These are phyloP conservation scores for Buphagus erythrorhynchus DNA, from an alignment of 2,797 vertebrate genomes.

Conservation along the genomic window DNA sequence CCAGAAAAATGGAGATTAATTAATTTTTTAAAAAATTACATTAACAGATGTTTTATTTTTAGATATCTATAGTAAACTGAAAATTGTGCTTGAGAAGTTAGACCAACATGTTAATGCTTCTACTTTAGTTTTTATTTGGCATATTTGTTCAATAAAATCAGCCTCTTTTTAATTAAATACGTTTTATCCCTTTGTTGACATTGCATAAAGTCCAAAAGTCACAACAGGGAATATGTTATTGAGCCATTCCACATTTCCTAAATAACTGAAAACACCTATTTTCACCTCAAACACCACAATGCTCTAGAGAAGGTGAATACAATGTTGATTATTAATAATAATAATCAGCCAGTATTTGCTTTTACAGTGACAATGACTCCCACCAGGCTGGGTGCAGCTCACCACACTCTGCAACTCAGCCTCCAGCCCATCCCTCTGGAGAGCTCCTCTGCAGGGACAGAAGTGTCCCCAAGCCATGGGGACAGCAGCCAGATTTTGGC, in stretches of 20 bases:
- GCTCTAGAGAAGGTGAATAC: background rate
- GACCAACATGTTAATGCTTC: background rate
- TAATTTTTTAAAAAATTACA: background rate
- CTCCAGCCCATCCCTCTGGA: background rate
- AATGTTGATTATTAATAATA: background rate
- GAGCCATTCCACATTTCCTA: background rate
- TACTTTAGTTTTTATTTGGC: slow-evolving; percentile 18
- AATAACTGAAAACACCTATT: background rate
- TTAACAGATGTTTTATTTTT: background rate
- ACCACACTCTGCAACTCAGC: background rate
- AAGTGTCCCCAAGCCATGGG: background rate
- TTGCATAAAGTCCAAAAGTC: slow-evolving; percentile 21
- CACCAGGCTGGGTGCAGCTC: background rate
- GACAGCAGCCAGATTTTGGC: background rate
- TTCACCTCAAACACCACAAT: slow-evolving; percentile 20
- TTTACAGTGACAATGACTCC: background rate
- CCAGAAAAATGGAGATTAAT: background rate
- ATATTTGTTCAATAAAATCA: slow-evolving; percentile 19
- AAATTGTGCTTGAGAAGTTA: background rate
- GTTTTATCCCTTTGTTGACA: slow-evolving; percentile 35
- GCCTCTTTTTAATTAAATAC: slow-evolving; percentile 56
- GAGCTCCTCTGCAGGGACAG: background rate
- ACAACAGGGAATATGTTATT: background rate
- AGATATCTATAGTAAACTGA: background rate
- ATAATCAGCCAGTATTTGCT: background rate